Evolutionary conservation across 2,888 invertebrate genomes (phyloP), one percentile per base, ranked within the genome.

Genomic region (Caradrina clavipalpis): DNA sequence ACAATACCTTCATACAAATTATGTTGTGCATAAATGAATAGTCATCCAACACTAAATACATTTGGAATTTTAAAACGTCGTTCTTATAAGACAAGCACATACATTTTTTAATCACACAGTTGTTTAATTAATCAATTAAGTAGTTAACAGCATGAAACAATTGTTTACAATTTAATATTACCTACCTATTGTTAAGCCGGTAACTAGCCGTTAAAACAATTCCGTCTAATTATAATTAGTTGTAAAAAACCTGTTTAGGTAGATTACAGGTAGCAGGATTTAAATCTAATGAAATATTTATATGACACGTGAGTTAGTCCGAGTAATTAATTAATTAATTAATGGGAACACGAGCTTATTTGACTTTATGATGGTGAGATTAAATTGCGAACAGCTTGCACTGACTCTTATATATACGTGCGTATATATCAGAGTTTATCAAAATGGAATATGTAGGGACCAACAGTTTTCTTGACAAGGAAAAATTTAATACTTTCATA

Each of bases 121-220:
- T 47, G 42, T 65, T 42, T 78, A 76, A 80, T 82, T 82, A 63
- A 17, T 54, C 64, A 82, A 82, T 76, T 79, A 76, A 45, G 49
- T 70, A 51, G 58, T 64, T 66, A 72, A 62, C 21, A 47, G 31
- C 65, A 55, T 72, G 60, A 59, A 73, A 61, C 69, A 39, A 78
- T 83, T 73, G 64, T 70, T 78, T 60, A 63, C 47, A 53, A 55
- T 63, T 64, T 57, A 72, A 78, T 69, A 42, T 50, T 17, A 50
- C 8, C 74, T 15, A 50, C 7, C 74, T 65, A 84, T 78, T 83
- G 82, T 83, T 71, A 62, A 42, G 21, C 17, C 22, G n/a, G 31
- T 42, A 64, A 66, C 21, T 49, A 49, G 60, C 55, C 47, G 26
- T 22, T 58, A 60, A 61, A 74, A 63, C 35, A 62, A 73, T 70